Percentiles rank a stretch among this genome's conserved stretches.
Evolutionary conservation across 2,113 vertebrate species (phyloP).

Genomic region (Cryptomyrus ogoouensis): DNA sequence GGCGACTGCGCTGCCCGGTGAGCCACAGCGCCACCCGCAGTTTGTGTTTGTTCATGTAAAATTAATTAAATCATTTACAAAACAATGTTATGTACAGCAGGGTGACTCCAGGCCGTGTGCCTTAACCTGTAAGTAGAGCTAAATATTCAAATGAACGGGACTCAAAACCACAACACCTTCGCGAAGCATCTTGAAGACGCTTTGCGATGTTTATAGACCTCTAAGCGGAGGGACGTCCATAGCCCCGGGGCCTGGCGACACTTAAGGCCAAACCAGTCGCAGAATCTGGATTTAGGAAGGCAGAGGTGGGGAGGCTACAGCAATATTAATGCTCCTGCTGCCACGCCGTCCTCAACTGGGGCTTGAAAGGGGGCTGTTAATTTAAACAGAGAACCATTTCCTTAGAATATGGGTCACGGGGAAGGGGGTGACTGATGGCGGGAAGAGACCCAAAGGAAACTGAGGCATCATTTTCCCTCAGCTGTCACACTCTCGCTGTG

Average conservation of each 20-base stretch:
- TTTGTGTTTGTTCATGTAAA: background rate
- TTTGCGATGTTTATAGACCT: background rate
- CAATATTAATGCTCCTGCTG: background rate
- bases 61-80: background rate
- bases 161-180: background rate
- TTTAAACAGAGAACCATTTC: background rate
- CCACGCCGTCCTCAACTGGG: background rate
- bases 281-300: background rate
- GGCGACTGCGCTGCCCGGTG: background rate
- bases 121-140: background rate
- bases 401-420: background rate
- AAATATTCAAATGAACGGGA: background rate
- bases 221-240: background rate
- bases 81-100: background rate
- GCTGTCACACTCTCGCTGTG: background rate
- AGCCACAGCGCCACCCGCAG: background rate
- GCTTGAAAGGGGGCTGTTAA: constrained; percentile 9
- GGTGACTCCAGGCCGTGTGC: background rate
- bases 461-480: background rate
- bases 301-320: background rate
- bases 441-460: background rate
- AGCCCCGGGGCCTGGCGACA: background rate
- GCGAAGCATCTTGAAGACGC: background rate
- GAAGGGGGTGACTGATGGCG: background rate
- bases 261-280: background rate